Evolutionary conservation across 2,888 invertebrate genomes (phyloP).

Genomic region (Megaustenia siamemsis): DNA sequence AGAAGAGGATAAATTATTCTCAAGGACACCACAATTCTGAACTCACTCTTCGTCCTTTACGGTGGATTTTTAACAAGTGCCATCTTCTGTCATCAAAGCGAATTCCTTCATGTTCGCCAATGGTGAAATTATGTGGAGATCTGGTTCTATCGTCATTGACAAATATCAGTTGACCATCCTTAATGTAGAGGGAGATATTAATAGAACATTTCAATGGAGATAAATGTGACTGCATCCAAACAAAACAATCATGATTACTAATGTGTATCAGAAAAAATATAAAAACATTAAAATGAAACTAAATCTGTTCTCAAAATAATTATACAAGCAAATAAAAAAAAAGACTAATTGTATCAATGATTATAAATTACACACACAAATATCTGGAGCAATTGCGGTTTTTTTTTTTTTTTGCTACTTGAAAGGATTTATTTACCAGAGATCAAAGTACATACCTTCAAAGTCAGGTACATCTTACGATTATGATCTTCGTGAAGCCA

Average conservation of each 20-base stretch:
- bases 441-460: constrained; percentile 67
- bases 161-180: constrained; percentile 72
- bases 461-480: constrained; percentile 69
- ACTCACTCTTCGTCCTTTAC: constrained; percentile 64
- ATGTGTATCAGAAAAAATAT: no score
- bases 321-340: no score
- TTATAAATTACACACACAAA: no score
- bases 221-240: neutral
- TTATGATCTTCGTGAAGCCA: constrained; percentile 71
- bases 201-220: neutral
- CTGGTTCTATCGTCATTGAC: constrained; percentile 65
- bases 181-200: constrained; percentile 37
- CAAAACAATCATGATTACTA: no score
- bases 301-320: no score
- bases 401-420: no score
- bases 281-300: no score
- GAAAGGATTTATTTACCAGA: no score
- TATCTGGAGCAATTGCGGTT: no score
- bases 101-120: constrained; percentile 55
- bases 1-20: no score
- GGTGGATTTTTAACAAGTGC: constrained; percentile 64
- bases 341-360: no score
- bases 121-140: constrained; percentile 56
- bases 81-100: constrained; percentile 67
- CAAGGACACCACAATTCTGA: no score